Evolutionary conservation across 2,113 vertebrate species (phyloP).

Genomic region (Halichoerus grypus): DNA sequence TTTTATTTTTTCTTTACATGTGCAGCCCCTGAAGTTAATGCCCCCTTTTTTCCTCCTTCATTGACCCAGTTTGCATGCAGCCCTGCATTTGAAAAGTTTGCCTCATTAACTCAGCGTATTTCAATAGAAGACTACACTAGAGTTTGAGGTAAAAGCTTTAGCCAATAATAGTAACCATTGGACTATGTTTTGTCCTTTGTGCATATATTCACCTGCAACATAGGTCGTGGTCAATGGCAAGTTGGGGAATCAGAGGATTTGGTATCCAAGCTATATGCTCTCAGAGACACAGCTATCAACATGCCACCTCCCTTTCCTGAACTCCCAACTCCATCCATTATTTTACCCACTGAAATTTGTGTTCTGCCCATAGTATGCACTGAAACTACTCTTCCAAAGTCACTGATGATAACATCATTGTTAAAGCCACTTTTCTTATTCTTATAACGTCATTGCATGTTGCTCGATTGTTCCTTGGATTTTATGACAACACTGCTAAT

Average conservation of each 20-base stretch:
- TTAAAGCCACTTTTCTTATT: neutral
- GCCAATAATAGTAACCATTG: neutral
- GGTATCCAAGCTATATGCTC: neutral
- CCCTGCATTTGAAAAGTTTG: neutral
- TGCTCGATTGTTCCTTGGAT: neutral
- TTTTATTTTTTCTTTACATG: neutral
- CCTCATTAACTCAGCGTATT: neutral
- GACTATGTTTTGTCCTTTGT: neutral
- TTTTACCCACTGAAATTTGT: too few species aligned
- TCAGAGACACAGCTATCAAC: neutral
- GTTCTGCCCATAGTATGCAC: too few species aligned
- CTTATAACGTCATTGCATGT: neutral
- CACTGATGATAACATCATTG: neutral
- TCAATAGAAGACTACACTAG: neutral
- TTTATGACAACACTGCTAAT: neutral
- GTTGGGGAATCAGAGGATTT: neutral
- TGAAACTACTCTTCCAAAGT: neutral
- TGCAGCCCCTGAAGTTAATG: neutral
- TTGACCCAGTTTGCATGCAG: neutral
- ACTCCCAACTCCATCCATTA: neutral
- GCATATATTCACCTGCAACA: neutral
- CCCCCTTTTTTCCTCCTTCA: neutral
- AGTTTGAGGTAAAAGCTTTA: neutral
- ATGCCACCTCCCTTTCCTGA: neutral
- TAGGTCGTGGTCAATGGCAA: neutral